Percentiles rank a stretch among this genome's conserved stretches.
Conservation (phyloP, 2,888 invertebrate genomes). For the Agrenia bidenticulata region DNA sequence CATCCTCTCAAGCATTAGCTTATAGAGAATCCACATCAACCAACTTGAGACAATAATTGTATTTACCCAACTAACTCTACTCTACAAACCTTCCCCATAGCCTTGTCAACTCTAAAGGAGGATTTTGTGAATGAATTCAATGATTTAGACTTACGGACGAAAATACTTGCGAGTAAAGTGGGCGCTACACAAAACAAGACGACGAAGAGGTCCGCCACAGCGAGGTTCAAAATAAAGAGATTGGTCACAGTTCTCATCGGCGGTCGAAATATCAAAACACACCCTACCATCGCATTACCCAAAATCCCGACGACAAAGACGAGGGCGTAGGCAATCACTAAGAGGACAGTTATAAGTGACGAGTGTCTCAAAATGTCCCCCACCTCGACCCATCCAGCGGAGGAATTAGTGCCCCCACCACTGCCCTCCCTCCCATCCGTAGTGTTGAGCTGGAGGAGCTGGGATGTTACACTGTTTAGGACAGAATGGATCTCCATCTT, state of each 20-base stretch:
- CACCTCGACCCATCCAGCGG: too few relatives aligned
- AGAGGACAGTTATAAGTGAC: slow-evolving; percentile 53
- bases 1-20: too few relatives aligned
- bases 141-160: slow-evolving; percentile 56
- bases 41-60: too few relatives aligned
- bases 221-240: slow-evolving; percentile 57
- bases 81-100: too few relatives aligned
- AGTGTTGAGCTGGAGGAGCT: too few relatives aligned
- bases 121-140: too few relatives aligned
- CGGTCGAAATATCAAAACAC: slow-evolving; percentile 49
- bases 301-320: slow-evolving; percentile 56
- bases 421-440: background rate
- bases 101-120: too few relatives aligned
- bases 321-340: slow-evolving; percentile 54
- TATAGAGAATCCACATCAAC: too few relatives aligned
- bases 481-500: too few relatives aligned
- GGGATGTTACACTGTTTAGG: too few relatives aligned
- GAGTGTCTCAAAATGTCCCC: slow-evolving; percentile 52
- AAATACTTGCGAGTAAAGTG: slow-evolving; percentile 58
- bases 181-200: slow-evolving; percentile 59
- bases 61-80: too few relatives aligned
- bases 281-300: slow-evolving; percentile 53
- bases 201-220: slow-evolving; percentile 55
- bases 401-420: too few relatives aligned
- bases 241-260: slow-evolving; percentile 58